Base-by-base conservation (phyloP, 2,888 invertebrate species). In the Eurytoma californica region DNA sequence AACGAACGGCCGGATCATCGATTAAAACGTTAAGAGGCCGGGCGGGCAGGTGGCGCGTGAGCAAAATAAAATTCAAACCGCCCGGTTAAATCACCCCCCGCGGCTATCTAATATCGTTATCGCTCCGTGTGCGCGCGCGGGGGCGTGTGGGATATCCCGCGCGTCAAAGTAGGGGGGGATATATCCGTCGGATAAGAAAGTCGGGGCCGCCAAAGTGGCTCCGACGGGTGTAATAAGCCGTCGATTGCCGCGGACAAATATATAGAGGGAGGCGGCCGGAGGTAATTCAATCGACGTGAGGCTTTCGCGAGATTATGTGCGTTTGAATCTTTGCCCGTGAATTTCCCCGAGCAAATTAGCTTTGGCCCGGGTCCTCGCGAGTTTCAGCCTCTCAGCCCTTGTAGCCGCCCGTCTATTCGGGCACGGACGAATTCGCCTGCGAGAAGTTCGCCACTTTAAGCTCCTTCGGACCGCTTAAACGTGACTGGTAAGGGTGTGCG, bases 91-190 rank as follows among this genome's bases (percentile, higher is more conserved):
- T 77, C 58, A 70, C 58, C 49, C 69, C 65, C 39, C 39, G 4
- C 39, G 39, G 57, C 65, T 70, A 70, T 76, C 63, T 65, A 69
- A 75, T 68, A 75, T 68, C 67, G 60, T 68, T 53, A 53, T 16
- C n/a, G 13, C 28, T 39, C 28, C 12, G 24, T 55, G 30, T 4
- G 30, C 53, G 53, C 28, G 28, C 28, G 30, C 39, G 13, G 3
- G 1, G 18, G 18, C 13, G 55, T 24, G 28, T 18, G 49, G 20
- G 49, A 47, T 13, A 60, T 24, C 5, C 24, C 9, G 60, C 24
- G 60, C 24, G 63, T 9, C 53, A 14, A 9, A 53, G 18, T 4
- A 63, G n/a, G n/a, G 47, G 18, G 18, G 24, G 24, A 49, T 47
- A 49, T 47, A 24, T 47, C 20, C 3, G 39, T 4, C 39, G 51